Base-by-base conservation (phyloP, 2,888 invertebrate genomes). In the Eulithis testata region DNA sequence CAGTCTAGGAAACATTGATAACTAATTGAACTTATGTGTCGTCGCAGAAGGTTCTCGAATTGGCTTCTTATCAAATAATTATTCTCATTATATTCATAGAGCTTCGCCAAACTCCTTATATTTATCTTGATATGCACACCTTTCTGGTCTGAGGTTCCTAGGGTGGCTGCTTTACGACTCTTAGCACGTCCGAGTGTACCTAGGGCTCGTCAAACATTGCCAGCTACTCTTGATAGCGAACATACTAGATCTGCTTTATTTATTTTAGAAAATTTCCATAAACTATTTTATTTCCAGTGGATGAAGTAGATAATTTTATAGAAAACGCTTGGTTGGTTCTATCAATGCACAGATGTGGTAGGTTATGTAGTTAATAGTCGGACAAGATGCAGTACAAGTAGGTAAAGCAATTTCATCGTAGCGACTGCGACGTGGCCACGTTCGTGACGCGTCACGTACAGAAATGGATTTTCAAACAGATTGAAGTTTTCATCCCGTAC, bases 1-100 rank as follows among this genome's bases (percentile, higher is more conserved):
- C 47, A 47, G 47, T 51, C 36, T 21, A 12, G 12, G 11, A 44
- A 40, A 43, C 40, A 49, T 49, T 59, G 53, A 64, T 60, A 64
- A 62, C 43, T 60, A 65, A 65, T 65, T 63, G 53, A 55, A 63
- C 52, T 52, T 56, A 55, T 44, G 21, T 49, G 8, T 8, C 21
- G 50, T 63, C 55, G 66, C 51, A 68, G 63, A 65, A 60, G 11
- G 47, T 63, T 69, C 65, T 63, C 60, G 59, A 61, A 58, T 72
- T 69, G 70, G 69, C 70, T 72, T 60, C 53, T 51, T 55, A 58
- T 68, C 64, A 67, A 65, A 40, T 37, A 8, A 8, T 40, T 40
- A 40, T 40, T 40, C 9, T 40, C 40, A 40, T 40, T 40, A 9
- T 40, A 40, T 9, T 45, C 6, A 45, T 12, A 5, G 5, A 47